Conservation (phyloP, 2,113 vertebrate species). For the Mesocricetus auratus region DNA sequence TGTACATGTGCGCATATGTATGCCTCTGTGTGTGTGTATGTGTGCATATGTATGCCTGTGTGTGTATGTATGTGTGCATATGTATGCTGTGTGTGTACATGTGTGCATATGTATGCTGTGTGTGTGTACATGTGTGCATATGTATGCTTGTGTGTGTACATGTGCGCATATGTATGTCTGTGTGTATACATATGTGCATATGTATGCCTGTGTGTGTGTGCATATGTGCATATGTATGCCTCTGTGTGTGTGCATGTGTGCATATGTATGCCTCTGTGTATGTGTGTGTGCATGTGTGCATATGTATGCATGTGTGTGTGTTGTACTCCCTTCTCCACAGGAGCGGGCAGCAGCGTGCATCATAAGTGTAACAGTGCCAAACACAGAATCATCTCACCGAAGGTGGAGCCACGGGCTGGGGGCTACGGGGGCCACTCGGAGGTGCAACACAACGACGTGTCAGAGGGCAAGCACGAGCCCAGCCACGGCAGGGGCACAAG, state of each 20-base stretch:
- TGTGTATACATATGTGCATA: too few relatives aligned
- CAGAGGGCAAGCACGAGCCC: slow-evolving; percentile 97
- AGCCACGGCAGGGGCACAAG: slow-evolving; percentile 90
- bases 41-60: too few relatives aligned
- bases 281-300: background rate
- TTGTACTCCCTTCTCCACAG: slow-evolving; percentile 82
- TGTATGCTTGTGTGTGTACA: too few relatives aligned
- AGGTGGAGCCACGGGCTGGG: slow-evolving; percentile 96
- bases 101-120: too few relatives aligned
- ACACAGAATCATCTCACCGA: slow-evolving; percentile 99
- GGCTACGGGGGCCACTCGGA: slow-evolving; percentile 95
- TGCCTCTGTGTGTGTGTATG: too few relatives aligned
- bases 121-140: too few relatives aligned
- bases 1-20: too few relatives aligned
- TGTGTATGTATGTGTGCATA: too few relatives aligned
- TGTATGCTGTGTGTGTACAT: too few relatives aligned
- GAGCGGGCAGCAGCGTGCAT: slow-evolving; percentile 98
- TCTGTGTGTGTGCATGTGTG: background rate
- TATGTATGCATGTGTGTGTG: background rate
- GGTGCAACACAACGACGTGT: slow-evolving; percentile 99
- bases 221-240: background rate
- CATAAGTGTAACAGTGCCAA: slow-evolving; percentile 99
- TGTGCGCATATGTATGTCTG: too few relatives aligned
- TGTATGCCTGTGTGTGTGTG: too few relatives aligned
- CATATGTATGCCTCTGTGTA: too few relatives aligned